Percentiles rank a stretch among this genome's conserved stretches.
These are phyloP conservation scores for Lasioglossum albipes DNA, from an alignment of 1,140 invertebrate species.

Conservation along the genomic window DNA sequence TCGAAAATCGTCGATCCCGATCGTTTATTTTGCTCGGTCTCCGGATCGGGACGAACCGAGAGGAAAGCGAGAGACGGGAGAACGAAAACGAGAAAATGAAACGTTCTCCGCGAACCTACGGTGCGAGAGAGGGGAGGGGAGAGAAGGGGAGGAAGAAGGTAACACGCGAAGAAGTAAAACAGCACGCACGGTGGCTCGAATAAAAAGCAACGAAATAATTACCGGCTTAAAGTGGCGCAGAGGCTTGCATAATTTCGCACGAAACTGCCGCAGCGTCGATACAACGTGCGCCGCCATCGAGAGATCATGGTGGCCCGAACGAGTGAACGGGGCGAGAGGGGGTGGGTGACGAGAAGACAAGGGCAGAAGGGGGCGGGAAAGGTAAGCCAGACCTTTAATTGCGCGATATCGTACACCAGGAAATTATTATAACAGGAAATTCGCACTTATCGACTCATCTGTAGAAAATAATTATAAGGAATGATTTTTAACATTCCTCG, in stretches of 20 bases:
- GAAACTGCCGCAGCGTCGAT: conserved; percentile 17
- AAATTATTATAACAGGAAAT: conserved; percentile 17
- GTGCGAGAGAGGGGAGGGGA: too few species aligned
- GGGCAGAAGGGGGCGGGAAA: too few species aligned
- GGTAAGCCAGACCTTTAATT: conserved; percentile 21
- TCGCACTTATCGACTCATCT: conserved; percentile 1
- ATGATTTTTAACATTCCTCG: background rate
- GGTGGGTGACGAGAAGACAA: background rate
- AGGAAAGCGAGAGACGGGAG: background rate
- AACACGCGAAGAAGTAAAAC: conserved; percentile 10
- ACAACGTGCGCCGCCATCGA: conserved; percentile 11
- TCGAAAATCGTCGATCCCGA: background rate
- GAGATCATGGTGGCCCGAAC: too few species aligned
- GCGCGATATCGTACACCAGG: background rate
- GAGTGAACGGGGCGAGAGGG: background rate
- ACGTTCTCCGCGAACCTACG: background rate
- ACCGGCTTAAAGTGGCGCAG: conserved; percentile 42
- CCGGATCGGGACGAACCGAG: background rate
- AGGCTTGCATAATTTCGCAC: conserved; percentile 54
- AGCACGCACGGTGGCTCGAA: conserved; percentile 31
- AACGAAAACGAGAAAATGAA: background rate
- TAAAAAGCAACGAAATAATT: conserved; percentile 52
- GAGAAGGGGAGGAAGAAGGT: background rate
- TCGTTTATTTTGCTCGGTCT: background rate
- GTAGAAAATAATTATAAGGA: conserved; percentile 19